Evolutionary conservation across 2,113 vertebrate species (phyloP).

Genomic region (Cyphomyrus plagiostoma): DNA sequence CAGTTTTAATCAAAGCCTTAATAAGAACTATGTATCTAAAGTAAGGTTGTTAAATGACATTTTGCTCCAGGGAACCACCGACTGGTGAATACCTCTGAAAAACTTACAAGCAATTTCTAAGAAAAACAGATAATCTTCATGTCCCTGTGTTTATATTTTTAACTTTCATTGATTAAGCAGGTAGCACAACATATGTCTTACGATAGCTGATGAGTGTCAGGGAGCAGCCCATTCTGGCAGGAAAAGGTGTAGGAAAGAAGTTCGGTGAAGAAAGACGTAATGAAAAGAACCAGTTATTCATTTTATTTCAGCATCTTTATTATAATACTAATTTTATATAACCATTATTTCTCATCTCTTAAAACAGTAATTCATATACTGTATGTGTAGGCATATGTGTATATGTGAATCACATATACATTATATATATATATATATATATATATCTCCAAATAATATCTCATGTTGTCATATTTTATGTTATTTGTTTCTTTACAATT

Average conservation of each 20-base stretch:
- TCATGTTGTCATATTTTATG: slow-evolving; percentile 53
- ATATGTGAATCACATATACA: slow-evolving; percentile 3
- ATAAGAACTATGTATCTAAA: not conserved
- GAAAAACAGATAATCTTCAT: not conserved
- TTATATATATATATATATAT: too few species aligned
- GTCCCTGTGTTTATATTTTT: not conserved
- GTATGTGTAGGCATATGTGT: not conserved
- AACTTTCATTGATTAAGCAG: not conserved
- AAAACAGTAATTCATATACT: slow-evolving; percentile 7
- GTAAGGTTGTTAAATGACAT: not conserved
- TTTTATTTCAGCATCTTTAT: slow-evolving; percentile 12
- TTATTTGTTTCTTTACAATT: slow-evolving; percentile 44
- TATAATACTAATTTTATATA: slow-evolving; percentile 7
- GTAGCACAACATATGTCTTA: not conserved
- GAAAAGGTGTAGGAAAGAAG: not conserved
- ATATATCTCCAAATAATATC: slow-evolving; percentile 58
- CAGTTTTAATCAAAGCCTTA: not conserved
- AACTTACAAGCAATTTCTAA: not conserved
- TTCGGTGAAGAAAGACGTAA: not conserved
- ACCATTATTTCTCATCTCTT: slow-evolving; percentile 5
- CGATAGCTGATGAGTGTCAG: not conserved
- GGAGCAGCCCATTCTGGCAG: not conserved
- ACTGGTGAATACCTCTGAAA: not conserved
- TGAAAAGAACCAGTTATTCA: not conserved
- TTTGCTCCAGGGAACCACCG: not conserved